A percentile compares a stretch with the other conserved stretches of the same genome.
These are phyloP conservation scores for Holothuria glaberrima DNA, from an alignment of 35 echinoderm and acorn worm species.

Conservation along the genomic window DNA sequence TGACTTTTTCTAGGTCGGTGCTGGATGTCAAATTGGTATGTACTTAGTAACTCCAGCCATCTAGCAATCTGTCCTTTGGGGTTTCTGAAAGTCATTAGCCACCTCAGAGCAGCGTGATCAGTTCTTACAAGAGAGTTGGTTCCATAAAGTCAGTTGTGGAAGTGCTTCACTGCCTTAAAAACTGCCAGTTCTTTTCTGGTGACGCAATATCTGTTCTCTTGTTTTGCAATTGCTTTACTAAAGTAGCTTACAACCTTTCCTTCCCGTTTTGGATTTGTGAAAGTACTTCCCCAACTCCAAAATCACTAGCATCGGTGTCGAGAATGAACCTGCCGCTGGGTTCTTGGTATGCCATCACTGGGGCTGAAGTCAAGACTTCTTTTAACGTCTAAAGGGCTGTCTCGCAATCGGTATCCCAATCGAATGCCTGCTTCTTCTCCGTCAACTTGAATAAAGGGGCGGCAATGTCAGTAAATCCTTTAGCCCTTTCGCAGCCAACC, in stretches of 20 bases:
- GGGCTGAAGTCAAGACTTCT: slow-evolving; percentile 19
- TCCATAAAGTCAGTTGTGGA: slow-evolving; percentile 46
- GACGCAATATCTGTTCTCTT: slow-evolving; percentile 48
- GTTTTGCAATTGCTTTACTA: slow-evolving; percentile 27
- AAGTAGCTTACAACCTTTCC: slow-evolving; percentile 49
- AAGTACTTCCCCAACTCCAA: slow-evolving; percentile 59
- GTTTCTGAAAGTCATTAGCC: too few relatives aligned
- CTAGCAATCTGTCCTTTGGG: too few relatives aligned
- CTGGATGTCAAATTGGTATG: slow-evolving; percentile 65
- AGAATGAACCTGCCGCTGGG: slow-evolving; percentile 33
- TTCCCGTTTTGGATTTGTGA: slow-evolving; percentile 71
- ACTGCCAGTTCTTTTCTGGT: slow-evolving; percentile 51
- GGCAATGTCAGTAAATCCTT: slow-evolving; percentile 31
- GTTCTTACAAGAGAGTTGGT: slow-evolving; percentile 42
- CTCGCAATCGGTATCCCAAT: slow-evolving; percentile 23
- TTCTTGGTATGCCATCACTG: slow-evolving; percentile 64
- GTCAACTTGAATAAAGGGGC: slow-evolving; percentile 24
- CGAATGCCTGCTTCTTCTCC: slow-evolving; percentile 32
- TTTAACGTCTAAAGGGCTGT: slow-evolving; percentile 25
- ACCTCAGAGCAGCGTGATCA: too few relatives aligned
- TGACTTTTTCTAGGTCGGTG: slow-evolving; percentile 61
- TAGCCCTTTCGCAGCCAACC: too few relatives aligned
- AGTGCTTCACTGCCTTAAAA: slow-evolving; percentile 40
- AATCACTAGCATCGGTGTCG: slow-evolving; percentile 75
- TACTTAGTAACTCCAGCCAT: slow-evolving; percentile 33